Base-by-base conservation (phyloP, 2,797 vertebrate genomes). In the Tachyglossus aculeatus region DNA sequence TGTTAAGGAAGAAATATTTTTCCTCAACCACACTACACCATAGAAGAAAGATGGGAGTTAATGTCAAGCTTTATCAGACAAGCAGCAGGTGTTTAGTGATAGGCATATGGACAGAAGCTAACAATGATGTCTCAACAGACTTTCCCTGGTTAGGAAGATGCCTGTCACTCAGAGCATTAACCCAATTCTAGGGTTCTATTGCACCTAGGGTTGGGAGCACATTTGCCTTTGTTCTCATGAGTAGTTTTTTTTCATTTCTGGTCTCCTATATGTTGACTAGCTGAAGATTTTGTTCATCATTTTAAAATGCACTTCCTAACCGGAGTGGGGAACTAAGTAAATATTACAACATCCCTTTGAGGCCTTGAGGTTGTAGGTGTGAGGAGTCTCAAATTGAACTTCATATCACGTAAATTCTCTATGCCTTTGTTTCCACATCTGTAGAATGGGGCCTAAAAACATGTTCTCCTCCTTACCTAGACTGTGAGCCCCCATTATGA, bases 31-130 rank as follows among this genome's bases (percentile, higher is more conserved):
- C 45, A 43, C 40, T 40, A 76, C 67, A 76, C 37, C 4, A 9
- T 74, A 77, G 66, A 83, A 47, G 88, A 74, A 65, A 87, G 70
- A 74, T 52, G 56, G 57, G 67, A 89, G 88, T 83, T 88, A 64
- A 73, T 89, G 90, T 89, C 33, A 0, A 56, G 64, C 52, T 64
- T 55, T 84, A 77, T 83, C 47, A 57, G 61, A 86, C 39, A 47
- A 78, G 71, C 70, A 82, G 50, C 85, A 89, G 88, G 87, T 90
- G 81, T 80, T 78, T 73, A 45, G 32, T 74, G 74, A 34, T 78
- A 67, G 31, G 33, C 58, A 80, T 67, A 63, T 64, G 27, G 59
- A 37, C 58, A 39, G 52, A 44, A 86, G 77, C 78, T 67, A 58
- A 9, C 7, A 66, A 64, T 76, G 68, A 61, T 74, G 72, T 66